These are phyloP conservation scores for Ailurus styani DNA, from an alignment of 2,113 vertebrate species.

Conservation along the genomic window DNA sequence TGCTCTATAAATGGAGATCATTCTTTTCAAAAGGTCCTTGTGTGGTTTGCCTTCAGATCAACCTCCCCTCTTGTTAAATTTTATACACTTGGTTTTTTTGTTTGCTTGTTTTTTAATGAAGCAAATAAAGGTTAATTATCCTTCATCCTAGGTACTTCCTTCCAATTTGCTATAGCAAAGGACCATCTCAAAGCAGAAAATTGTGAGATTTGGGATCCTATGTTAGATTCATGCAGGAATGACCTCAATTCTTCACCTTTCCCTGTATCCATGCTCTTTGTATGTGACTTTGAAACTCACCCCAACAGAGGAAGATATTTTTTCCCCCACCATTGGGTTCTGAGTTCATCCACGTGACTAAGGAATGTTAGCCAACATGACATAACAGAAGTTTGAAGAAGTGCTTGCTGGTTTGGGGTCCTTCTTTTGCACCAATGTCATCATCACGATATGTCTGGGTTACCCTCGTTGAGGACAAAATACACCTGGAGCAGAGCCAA, in stretches of 20 bases:
- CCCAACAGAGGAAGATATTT: background rate
- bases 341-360: background rate
- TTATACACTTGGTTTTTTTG: background rate
- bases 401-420: background rate
- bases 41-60: background rate
- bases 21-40: background rate
- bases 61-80: background rate
- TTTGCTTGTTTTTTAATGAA: background rate
- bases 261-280: background rate
- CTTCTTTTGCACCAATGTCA: too few species aligned
- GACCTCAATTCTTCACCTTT: background rate
- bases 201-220: background rate
- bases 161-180: background rate
- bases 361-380: background rate
- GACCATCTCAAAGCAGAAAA: background rate
- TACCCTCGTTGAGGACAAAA: background rate
- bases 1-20: background rate
- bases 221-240: background rate
- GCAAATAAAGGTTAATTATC: background rate
- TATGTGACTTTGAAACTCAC: background rate
- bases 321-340: background rate
- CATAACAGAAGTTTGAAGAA: background rate
- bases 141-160: background rate
- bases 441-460: background rate
- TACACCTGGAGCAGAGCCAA: background rate